Percentiles rank a stretch among this genome's conserved stretches.
These are phyloP conservation scores for Nemapogon koenigi DNA, from an alignment of 2,888 invertebrate species.

Conservation along the genomic window DNA sequence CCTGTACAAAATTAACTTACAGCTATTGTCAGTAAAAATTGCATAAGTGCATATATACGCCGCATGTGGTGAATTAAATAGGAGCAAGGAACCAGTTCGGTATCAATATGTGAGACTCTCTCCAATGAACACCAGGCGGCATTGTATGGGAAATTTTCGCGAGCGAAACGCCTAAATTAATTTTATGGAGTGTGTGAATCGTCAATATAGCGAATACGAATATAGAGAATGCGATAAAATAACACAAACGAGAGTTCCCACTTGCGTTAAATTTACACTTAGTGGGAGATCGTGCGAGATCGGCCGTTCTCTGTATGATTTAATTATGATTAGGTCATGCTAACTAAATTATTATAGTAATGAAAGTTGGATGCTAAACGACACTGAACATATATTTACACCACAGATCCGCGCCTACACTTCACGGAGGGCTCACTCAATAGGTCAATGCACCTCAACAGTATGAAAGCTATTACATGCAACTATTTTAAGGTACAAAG, in stretches of 20 bases:
- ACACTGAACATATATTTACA: conserved; percentile 1
- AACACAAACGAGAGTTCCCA: conserved; percentile 56
- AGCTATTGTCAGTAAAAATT: conserved; percentile 47
- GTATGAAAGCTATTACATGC: conserved; percentile 49
- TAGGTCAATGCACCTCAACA: conserved; percentile 63
- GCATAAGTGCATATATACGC: conserved; percentile 49
- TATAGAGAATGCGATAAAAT: conserved; percentile 47
- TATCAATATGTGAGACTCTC: conserved; percentile 25
- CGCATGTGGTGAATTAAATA: conserved; percentile 53
- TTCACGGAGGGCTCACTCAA: conserved; percentile 42
- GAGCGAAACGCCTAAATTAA: conserved; percentile 22
- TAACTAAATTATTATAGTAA: neutral
- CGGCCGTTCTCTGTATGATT: conserved; percentile 34
- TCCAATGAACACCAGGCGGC: too few relatives aligned
- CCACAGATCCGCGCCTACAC: conserved; percentile 10
- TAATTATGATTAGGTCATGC: conserved; percentile 1
- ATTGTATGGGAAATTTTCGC: neutral
- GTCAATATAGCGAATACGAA: conserved; percentile 46
- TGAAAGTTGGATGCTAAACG: neutral
- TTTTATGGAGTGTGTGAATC: too few relatives aligned
- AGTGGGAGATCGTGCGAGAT: conserved; percentile 47
- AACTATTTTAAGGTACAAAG: conserved; percentile 33
- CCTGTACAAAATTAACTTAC: conserved; percentile 30
- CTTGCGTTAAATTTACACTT: conserved; percentile 62
- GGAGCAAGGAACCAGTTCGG: conserved; percentile 52